Conservation (phyloP, 2,888 invertebrate species). For the Andrena praecox region DNA sequence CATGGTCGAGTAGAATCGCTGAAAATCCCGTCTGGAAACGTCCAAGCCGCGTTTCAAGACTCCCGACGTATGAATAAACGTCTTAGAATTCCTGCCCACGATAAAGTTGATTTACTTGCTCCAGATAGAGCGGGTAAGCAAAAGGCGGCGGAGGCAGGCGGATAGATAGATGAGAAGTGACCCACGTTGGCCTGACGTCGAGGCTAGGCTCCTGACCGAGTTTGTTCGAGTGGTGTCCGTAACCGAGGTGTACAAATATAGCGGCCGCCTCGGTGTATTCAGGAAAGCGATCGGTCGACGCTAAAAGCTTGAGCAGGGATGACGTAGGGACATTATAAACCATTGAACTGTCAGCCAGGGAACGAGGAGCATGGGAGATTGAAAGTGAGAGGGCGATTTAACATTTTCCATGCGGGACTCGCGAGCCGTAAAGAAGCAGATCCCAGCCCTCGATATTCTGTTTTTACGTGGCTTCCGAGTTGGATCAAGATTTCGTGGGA, state of each 20-base stretch:
- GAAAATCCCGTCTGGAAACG: slow-evolving; percentile 15
- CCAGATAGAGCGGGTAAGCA: slow-evolving; percentile 12
- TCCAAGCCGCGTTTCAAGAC: slow-evolving; percentile 8
- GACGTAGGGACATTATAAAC: slow-evolving; percentile 45
- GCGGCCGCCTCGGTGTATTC: slow-evolving; percentile 45
- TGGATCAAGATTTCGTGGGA: no score
- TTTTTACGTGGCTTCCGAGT: background rate
- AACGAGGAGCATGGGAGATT: background rate
- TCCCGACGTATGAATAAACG: slow-evolving; percentile 45
- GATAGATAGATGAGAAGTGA: slow-evolving; percentile 43
- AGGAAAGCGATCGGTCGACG: slow-evolving; percentile 50
- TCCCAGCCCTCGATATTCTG: background rate
- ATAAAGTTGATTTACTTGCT: slow-evolving; percentile 39
- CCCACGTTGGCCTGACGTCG: slow-evolving; percentile 39
- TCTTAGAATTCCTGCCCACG: slow-evolving; percentile 42
- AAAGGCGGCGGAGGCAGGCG: slow-evolving; percentile 1
- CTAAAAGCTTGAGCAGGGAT: slow-evolving; percentile 41
- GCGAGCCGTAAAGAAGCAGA: background rate
- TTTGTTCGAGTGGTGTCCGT: slow-evolving; percentile 53
- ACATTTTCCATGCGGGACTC: background rate
- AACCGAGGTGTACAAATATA: slow-evolving; percentile 64
- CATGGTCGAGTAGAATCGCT: background rate
- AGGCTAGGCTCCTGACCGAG: slow-evolving; percentile 64
- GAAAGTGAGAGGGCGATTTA: slow-evolving; percentile 16
- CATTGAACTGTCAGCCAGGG: slow-evolving; percentile 37